Evolutionary conservation across 2,797 vertebrate genomes (phyloP).

Genomic region (Takifugu ocellatus): DNA sequence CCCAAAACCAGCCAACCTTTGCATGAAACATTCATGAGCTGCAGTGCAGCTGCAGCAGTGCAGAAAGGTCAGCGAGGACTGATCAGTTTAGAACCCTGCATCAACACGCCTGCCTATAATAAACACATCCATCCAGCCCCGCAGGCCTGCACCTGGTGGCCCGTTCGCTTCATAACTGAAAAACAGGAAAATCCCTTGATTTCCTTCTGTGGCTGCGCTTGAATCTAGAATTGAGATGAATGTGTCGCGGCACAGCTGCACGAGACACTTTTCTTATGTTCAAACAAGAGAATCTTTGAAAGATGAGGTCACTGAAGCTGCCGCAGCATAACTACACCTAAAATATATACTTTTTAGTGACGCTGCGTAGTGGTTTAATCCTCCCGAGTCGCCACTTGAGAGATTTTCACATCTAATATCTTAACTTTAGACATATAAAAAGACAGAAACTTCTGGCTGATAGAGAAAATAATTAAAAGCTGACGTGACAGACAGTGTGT

Average conservation of each 20-base stretch:
- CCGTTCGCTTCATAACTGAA: constrained; percentile 27
- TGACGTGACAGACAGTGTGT: no score
- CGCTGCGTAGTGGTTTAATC: no score
- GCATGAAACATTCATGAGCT: constrained; percentile 76
- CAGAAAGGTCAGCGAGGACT: constrained; percentile 71
- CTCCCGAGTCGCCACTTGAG: no score
- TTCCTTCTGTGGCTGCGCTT: constrained; percentile 13
- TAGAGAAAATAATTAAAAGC: no score
- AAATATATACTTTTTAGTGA: neutral
- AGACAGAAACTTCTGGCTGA: no score
- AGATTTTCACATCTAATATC: no score
- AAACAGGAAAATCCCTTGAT: constrained; percentile 36
- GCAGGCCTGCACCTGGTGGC: constrained; percentile 37
- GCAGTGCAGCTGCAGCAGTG: constrained; percentile 61
- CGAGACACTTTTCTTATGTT: constrained; percentile 1
- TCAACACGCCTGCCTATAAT: constrained; percentile 43
- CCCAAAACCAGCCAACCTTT: constrained; percentile 55
- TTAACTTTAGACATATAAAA: no score
- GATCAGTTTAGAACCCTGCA: constrained; percentile 44
- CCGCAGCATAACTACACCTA: neutral
- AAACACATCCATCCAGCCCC: constrained; percentile 46
- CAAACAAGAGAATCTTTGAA: constrained; percentile 11
- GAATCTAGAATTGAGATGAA: constrained; percentile 28
- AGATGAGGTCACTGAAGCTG: constrained; percentile 7
- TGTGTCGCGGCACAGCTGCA: constrained; percentile 15